phyloP scores from a whole-genome alignment of 2,888 invertebrate species.

The Amaurobius ferox region DNA sequence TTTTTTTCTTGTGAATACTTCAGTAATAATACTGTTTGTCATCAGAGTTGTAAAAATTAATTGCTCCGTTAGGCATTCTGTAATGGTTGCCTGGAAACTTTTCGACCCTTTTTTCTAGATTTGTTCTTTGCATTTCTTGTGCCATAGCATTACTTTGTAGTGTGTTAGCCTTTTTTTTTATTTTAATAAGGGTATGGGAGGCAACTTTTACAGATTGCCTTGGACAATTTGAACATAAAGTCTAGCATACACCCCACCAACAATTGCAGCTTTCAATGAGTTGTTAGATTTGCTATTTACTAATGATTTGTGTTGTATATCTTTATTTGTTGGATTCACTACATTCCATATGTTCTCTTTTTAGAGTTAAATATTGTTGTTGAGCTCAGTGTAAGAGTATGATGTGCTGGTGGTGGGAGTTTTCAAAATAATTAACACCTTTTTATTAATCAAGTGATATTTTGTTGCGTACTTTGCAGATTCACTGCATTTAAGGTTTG shows the following conservation, averaged over 20 bases:
- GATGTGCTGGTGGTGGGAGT: slow-evolving; percentile 67
- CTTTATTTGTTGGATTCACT: slow-evolving; percentile 60
- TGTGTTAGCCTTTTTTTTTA: slow-evolving; percentile 17
- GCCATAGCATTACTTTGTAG: slow-evolving; percentile 63
- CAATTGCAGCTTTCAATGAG: slow-evolving; percentile 40
- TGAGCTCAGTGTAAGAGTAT: slow-evolving; percentile 46
- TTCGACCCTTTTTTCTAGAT: slow-evolving; percentile 45
- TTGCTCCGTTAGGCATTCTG: slow-evolving; percentile 51
- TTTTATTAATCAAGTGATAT: slow-evolving; percentile 70
- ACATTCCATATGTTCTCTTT: slow-evolving; percentile 71
- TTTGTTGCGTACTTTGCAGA: slow-evolving; percentile 44
- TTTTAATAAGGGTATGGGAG: neutral
- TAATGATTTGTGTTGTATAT: slow-evolving; percentile 65
- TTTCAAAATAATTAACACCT: slow-evolving; percentile 41
- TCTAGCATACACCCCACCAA: slow-evolving; percentile 45
- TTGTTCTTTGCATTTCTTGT: slow-evolving; percentile 48
- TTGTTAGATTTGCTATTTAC: slow-evolving; percentile 65
- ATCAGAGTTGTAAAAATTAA: slow-evolving; percentile 61
- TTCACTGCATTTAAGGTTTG: slow-evolving; percentile 17
- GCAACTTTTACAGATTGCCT: slow-evolving; percentile 65
- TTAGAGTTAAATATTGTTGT: slow-evolving; percentile 53
- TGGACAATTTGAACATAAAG: slow-evolving; percentile 14
- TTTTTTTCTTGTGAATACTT: slow-evolving; percentile 67
- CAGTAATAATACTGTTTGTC: slow-evolving; percentile 43
- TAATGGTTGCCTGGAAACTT: slow-evolving; percentile 47